Conservation (phyloP, 2,113 vertebrate species). For the Cygnus buccinator region DNA sequence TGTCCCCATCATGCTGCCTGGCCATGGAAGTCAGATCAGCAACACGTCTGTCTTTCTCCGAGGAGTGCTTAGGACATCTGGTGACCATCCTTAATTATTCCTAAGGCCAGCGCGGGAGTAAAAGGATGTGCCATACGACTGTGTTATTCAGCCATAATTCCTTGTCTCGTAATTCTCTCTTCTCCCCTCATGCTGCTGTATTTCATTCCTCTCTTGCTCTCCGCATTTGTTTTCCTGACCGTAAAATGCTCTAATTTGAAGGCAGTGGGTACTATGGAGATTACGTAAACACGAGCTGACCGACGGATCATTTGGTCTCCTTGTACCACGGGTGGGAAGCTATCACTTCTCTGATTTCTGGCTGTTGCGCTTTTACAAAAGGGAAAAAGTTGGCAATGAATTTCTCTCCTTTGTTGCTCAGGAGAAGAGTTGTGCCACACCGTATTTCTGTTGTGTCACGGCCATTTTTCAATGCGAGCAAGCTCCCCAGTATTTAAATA, state of each 20-base stretch:
- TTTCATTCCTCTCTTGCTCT: background rate
- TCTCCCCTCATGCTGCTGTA: background rate
- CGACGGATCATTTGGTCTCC: background rate
- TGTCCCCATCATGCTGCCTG: background rate
- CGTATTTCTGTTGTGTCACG: constrained; percentile 8
- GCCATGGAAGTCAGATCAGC: background rate
- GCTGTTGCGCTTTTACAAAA: background rate
- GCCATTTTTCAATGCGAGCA: constrained; percentile 3
- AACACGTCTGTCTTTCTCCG: accelerated
- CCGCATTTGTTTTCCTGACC: background rate
- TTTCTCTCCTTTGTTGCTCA: background rate
- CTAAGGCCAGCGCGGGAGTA: background rate
- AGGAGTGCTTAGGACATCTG: background rate
- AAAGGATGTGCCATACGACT: background rate
- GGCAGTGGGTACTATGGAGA: background rate
- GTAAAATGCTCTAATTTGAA: background rate
- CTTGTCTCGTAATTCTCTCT: background rate
- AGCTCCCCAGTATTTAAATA: background rate
- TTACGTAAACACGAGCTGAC: background rate
- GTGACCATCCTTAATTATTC: constrained; percentile 1
- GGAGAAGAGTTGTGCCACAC: background rate
- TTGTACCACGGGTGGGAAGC: background rate
- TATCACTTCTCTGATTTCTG: background rate
- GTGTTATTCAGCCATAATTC: background rate
- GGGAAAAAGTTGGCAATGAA: background rate